These are phyloP conservation scores for Calypte anna DNA, from an alignment of 2,113 vertebrate genomes.

Conservation along the genomic window DNA sequence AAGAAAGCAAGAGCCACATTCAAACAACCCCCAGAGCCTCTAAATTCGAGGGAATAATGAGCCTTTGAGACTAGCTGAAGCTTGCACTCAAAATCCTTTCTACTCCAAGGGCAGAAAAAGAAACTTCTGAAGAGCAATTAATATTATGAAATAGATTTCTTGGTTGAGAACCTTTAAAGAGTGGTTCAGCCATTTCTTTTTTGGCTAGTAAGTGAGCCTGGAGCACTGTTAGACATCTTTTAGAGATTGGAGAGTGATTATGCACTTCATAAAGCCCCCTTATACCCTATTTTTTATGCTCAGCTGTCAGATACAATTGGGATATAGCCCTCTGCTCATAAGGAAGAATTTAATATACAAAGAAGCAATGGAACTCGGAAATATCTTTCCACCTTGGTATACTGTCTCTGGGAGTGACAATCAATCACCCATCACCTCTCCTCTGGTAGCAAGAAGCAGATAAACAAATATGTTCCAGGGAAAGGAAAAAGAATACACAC, in stretches of 20 bases:
- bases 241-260: background rate
- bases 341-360: background rate
- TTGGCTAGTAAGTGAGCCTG: background rate
- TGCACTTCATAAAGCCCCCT: background rate
- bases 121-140: background rate
- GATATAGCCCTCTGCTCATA: background rate
- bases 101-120: background rate
- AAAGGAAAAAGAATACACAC: background rate
- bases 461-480: background rate
- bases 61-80: conserved; percentile 10
- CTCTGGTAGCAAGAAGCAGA: background rate
- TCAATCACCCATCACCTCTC: background rate
- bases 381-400: background rate
- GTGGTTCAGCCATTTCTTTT: background rate
- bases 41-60: conserved; percentile 25
- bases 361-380: background rate
- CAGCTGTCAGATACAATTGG: background rate
- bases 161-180: background rate
- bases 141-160: conserved; percentile 1
- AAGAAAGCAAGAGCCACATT: background rate
- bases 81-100: background rate
- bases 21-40: background rate
- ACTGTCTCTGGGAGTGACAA: background rate
- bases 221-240: background rate
- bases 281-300: background rate